A percentile compares a stretch with the other conserved stretches of the same genome.
These are phyloP conservation scores for Choloepus didactylus DNA, from an alignment of 2,797 vertebrate species.

Conservation along the genomic window DNA sequence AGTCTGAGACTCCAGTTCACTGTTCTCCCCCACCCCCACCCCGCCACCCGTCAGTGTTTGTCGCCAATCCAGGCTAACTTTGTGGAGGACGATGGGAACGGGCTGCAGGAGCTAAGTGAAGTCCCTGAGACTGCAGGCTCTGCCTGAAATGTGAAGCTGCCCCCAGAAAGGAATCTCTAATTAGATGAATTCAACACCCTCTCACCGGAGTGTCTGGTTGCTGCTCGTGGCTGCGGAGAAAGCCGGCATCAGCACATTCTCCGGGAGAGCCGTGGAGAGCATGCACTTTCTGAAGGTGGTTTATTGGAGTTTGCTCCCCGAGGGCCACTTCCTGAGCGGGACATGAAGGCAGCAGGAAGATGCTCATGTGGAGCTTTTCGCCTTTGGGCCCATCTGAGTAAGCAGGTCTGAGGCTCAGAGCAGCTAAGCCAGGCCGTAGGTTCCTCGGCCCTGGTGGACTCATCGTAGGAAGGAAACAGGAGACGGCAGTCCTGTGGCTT, in stretches of 20 bases:
- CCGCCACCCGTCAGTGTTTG: fast-evolving
- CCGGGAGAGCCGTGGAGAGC: conserved; percentile 33
- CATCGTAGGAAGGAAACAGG: neutral
- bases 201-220: neutral
- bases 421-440: neutral
- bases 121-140: neutral
- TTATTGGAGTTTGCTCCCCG: conserved; percentile 81
- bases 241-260: conserved; percentile 75
- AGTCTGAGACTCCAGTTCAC: neutral
- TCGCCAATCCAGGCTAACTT: neutral
- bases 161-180: conserved; percentile 59
- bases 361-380: conserved; percentile 82
- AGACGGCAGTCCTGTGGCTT: neutral
- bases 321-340: conserved; percentile 75
- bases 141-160: neutral
- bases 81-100: neutral
- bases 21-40: neutral
- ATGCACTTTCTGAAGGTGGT: conserved; percentile 69
- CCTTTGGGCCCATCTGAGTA: conserved; percentile 69
- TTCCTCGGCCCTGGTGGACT: neutral
- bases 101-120: neutral
- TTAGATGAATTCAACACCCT: conserved; percentile 71
- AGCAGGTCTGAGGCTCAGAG: conserved; percentile 40
- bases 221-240: conserved; percentile 60
- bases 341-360: conserved; percentile 73